Conservation (phyloP, 2,888 invertebrate species). For the Pammene fasciana region DNA sequence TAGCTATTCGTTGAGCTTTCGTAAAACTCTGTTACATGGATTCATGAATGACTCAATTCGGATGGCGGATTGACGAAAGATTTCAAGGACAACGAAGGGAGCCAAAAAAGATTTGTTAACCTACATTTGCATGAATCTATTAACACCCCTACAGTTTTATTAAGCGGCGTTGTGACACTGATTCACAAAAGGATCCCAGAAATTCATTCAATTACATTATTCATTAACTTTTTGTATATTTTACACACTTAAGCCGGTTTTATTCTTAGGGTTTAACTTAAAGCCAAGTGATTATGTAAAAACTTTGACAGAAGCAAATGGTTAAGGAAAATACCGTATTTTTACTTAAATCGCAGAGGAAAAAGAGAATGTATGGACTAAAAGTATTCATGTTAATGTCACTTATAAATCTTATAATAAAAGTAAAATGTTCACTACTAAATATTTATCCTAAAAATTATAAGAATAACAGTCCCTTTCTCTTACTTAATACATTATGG, state of each 20-base stretch:
- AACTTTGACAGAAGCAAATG: constrained; percentile 8
- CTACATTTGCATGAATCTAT: constrained; percentile 32
- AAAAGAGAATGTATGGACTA: too few relatives aligned
- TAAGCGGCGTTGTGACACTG: constrained; percentile 10
- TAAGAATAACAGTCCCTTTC: too few relatives aligned
- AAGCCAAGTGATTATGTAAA: constrained; percentile 23
- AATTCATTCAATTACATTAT: constrained; percentile 21
- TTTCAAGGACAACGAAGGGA: background rate
- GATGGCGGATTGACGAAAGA: background rate
- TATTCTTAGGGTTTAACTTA: background rate
- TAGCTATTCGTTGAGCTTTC: too few relatives aligned
- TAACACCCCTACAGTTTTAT: constrained; percentile 9
- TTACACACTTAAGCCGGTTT: constrained; percentile 17
- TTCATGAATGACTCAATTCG: background rate
- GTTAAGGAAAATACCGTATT: background rate
- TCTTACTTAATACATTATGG: too few relatives aligned
- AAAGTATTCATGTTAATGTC: too few relatives aligned
- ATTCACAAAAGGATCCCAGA: constrained; percentile 11
- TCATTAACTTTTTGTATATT: constrained; percentile 12
- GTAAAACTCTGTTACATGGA: background rate
- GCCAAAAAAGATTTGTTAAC: constrained; percentile 17
- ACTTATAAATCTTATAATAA: too few relatives aligned
- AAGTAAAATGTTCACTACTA: too few relatives aligned
- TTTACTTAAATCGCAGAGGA: background rate
- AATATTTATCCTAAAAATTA: too few relatives aligned